phyloP scores from a whole-genome alignment of 2,888 invertebrate species.

The Phengaris arion region DNA sequence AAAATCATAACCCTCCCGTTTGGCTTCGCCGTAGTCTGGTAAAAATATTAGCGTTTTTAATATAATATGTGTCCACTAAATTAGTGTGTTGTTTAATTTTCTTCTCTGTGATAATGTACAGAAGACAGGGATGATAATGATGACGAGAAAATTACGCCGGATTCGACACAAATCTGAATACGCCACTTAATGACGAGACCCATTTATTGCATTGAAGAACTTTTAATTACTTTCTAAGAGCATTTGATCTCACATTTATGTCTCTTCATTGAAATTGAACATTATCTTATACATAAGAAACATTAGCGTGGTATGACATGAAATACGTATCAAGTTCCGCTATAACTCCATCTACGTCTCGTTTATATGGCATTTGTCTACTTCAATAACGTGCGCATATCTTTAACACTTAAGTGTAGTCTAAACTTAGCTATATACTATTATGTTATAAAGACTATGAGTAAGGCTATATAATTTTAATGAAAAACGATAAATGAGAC shows the following conservation, averaged over 20 bases:
- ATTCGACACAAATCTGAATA: neutral
- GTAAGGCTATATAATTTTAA: no score
- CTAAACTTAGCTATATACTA: neutral
- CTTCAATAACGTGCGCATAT: neutral
- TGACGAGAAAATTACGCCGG: neutral
- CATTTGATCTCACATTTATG: constrained; percentile 4
- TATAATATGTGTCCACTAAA: no score
- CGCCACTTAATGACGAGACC: neutral
- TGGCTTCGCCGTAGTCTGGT: no score
- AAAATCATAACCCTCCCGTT: no score
- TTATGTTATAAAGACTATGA: neutral
- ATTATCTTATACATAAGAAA: constrained; percentile 8
- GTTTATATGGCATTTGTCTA: neutral
- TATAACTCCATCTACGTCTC: constrained; percentile 6
- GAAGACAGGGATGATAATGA: neutral
- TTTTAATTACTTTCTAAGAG: constrained; percentile 3
- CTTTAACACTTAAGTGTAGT: neutral
- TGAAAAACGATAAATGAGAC: no score
- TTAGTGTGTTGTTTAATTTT: no score
- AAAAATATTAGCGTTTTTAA: no score
- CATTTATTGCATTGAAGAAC: neutral
- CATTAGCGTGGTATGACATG: neutral
- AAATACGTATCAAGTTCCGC: constrained; percentile 4
- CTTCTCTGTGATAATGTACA: no score
- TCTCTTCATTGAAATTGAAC: constrained; percentile 26